phyloP scores from a whole-genome alignment of 2,888 invertebrate species.

The Nemotelus nigrinus region DNA sequence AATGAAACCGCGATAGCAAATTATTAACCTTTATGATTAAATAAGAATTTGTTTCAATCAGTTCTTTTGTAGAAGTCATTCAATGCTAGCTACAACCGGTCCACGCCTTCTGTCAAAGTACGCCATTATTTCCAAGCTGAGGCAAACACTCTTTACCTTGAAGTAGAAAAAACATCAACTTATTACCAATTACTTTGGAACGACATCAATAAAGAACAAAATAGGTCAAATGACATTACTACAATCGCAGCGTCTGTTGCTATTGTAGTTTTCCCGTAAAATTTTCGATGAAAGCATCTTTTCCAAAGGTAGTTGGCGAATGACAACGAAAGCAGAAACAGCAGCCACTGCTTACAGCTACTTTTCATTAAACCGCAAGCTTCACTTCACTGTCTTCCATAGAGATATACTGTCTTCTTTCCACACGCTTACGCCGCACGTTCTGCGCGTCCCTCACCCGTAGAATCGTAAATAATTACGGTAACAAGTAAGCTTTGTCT shows the following conservation, averaged over 20 bases:
- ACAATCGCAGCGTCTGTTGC: neutral
- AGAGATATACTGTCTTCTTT: neutral
- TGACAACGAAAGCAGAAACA: too few relatives aligned
- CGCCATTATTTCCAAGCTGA: too few relatives aligned
- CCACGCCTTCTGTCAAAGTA: too few relatives aligned
- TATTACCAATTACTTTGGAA: neutral
- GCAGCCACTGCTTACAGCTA: neutral
- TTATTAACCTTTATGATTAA: too few relatives aligned
- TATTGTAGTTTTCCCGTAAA: neutral
- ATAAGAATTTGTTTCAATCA: too few relatives aligned
- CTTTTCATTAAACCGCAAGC: slow-evolving; percentile 7
- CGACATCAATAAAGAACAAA: neutral
- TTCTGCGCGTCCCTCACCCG: too few relatives aligned
- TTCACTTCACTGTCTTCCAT: neutral
- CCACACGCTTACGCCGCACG: neutral
- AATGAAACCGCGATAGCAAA: too few relatives aligned
- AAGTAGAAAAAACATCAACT: neutral
- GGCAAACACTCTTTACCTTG: neutral
- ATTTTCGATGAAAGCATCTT: neutral
- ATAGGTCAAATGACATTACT: slow-evolving; percentile 13
- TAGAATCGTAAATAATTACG: too few relatives aligned
- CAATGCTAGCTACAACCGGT: too few relatives aligned
- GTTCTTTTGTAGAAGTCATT: too few relatives aligned
- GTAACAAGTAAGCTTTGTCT: too few relatives aligned
- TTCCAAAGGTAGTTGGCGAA: neutral